These are phyloP conservation scores for Seriola aureovittata DNA, from an alignment of 2,113 vertebrate species.

Conservation along the genomic window DNA sequence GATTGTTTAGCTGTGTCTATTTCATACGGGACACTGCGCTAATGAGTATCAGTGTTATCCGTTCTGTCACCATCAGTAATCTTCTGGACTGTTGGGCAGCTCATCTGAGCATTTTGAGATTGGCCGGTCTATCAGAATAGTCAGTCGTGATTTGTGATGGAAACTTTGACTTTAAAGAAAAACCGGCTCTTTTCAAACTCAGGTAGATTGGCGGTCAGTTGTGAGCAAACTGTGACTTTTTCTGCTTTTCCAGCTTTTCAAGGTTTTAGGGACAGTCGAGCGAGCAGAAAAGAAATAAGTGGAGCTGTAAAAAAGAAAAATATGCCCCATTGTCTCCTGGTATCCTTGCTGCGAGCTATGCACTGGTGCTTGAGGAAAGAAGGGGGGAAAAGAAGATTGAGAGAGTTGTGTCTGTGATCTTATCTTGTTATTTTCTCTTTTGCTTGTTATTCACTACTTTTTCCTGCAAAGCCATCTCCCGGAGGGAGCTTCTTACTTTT, in stretches of 20 bases:
- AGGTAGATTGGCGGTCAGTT: slow-evolving; percentile 2
- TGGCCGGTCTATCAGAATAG: slow-evolving; percentile 32
- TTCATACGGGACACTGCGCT: slow-evolving; percentile 23
- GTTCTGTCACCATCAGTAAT: slow-evolving; percentile 30
- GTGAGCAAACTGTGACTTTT: slow-evolving; percentile 5
- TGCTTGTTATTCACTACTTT: slow-evolving; percentile 58
- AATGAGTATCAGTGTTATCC: slow-evolving; percentile 47
- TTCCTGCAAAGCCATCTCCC: slow-evolving; percentile 42
- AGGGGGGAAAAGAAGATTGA: slow-evolving; percentile 16
- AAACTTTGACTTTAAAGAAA: neutral
- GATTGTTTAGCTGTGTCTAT: slow-evolving; percentile 47
- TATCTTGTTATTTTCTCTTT: slow-evolving; percentile 59
- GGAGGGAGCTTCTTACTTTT: slow-evolving; percentile 55
- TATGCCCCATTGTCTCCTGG: slow-evolving; percentile 43
- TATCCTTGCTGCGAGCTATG: slow-evolving; percentile 38
- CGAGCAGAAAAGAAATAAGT: neutral
- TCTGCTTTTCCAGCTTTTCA: slow-evolving; percentile 20
- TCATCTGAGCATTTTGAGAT: slow-evolving; percentile 20
- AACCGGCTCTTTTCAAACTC: neutral
- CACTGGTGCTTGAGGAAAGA: slow-evolving; percentile 40
- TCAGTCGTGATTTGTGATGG: slow-evolving; percentile 20
- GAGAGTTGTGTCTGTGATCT: slow-evolving; percentile 57
- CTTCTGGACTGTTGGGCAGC: slow-evolving; percentile 14
- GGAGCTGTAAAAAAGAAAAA: slow-evolving; percentile 22
- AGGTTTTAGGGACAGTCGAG: neutral